Conservation (phyloP, 2,113 vertebrate genomes). For the Stercorarius parasiticus region DNA sequence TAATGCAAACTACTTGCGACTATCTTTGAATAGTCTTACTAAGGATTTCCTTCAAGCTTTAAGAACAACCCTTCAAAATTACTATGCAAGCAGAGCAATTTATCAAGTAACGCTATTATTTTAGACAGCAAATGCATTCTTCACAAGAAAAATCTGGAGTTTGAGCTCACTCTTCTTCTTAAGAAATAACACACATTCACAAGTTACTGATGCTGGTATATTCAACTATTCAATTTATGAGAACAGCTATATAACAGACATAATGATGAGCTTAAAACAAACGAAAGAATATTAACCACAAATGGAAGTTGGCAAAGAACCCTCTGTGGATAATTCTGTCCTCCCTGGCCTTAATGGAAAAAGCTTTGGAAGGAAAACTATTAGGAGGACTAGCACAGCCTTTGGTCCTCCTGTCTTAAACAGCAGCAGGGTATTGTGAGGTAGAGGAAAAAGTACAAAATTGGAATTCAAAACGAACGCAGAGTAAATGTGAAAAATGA, state of each 20-base stretch:
- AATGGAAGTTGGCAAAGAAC: neutral
- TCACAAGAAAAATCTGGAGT: rapidly evolving
- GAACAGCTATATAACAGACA: neutral
- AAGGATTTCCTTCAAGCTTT: neutral
- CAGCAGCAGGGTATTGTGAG: neutral
- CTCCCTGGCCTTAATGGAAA: neutral
- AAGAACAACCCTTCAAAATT: neutral
- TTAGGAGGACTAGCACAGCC: neutral
- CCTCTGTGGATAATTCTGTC: neutral
- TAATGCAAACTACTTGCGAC: neutral
- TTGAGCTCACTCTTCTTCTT: neutral
- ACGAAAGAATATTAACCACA: neutral
- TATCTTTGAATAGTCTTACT: neutral
- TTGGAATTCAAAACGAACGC: neutral
- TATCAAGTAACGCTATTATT: neutral
- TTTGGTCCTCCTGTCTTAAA: neutral
- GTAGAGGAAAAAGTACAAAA: neutral
- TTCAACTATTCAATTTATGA: neutral
- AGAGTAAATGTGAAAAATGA: neutral
- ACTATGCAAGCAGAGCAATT: neutral
- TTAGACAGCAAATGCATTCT: neutral
- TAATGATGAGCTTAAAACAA: neutral
- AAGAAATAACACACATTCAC: neutral
- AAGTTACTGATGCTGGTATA: neutral
- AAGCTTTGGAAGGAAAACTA: neutral